Conservation (phyloP, 2,888 invertebrate species). For the Drosophila infuscata region DNA sequence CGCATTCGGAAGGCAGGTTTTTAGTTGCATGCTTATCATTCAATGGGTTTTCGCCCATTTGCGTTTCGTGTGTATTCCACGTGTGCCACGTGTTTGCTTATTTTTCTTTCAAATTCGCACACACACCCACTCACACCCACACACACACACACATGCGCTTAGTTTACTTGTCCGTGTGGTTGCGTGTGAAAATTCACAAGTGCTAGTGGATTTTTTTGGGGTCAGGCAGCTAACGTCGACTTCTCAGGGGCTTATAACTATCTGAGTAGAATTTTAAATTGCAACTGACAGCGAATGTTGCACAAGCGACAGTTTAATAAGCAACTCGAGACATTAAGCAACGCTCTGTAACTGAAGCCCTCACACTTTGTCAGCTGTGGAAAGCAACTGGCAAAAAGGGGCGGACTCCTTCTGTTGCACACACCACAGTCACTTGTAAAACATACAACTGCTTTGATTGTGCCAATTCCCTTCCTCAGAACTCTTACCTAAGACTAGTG, state of each 20-base stretch:
- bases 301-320: constrained; percentile 48
- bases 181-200: constrained; percentile 69
- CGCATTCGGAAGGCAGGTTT: constrained; percentile 26
- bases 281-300: constrained; percentile 30
- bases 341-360: constrained; percentile 18
- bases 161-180: constrained; percentile 16
- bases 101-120: constrained; percentile 39
- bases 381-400: background rate
- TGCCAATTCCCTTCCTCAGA: background rate
- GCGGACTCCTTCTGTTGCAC: background rate
- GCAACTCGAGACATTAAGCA: constrained; percentile 36
- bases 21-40: constrained; percentile 63
- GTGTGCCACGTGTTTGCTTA: constrained; percentile 54
- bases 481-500: background rate
- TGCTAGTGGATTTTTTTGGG: constrained; percentile 48
- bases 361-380: background rate
- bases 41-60: constrained; percentile 52
- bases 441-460: background rate
- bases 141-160: background rate
- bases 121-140: constrained; percentile 11
- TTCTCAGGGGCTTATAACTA: constrained; percentile 22
- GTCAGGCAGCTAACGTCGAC: constrained; percentile 3
- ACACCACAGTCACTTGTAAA: background rate
- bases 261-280: constrained; percentile 37
- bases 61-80: constrained; percentile 33